Base-by-base conservation (phyloP, 2,888 invertebrate genomes). In the Phortica magna region DNA sequence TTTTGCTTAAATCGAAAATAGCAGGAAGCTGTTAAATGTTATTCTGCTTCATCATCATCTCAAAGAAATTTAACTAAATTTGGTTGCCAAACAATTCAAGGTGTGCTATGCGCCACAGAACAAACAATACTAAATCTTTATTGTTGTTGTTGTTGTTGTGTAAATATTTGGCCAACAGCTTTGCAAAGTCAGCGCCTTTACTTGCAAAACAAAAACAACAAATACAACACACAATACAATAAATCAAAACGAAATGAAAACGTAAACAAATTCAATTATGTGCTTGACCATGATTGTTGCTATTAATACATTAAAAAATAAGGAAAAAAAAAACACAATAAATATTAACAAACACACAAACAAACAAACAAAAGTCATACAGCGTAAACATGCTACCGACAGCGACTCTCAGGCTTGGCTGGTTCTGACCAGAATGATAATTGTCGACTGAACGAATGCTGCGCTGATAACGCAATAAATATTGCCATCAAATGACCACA, bases 401-500 rank as follows among this genome's bases (percentile, higher is more conserved):
- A 12, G 48, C 14, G 48, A 48, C 10, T 48, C 48, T 12, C 48
- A 48, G 14, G 64, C 14, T 10, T 31, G 22, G 39, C 64, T 31
- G 64, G 64, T 64, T 64, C 39, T 22, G 64, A 31, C 31, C 64
- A 64, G 64, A 22, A 22, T 31, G 9, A 31, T 14, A 2, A 59
- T n/a, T 59, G 59, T 17, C 59, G 59, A 59, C 2, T n/a, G 17
- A 17, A 17, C n/a, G 4, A 4, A 59, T 7, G n/a, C 67, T n/a
- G 7, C 39, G 19, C 57, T n/a, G 43, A n/a, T 48, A 72, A n/a
- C 57, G 75, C 65, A n/a, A 61, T 39, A 22, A 74, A 75, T 59
- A 79, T 78, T 17, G 59, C 78, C 78, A 76, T 70, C 76, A 55
- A 73, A 79, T 79, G 74, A 12, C 22, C 61, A 61, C 61, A 61